Evolutionary conservation across 2,797 vertebrate genomes (phyloP).

Genomic region (Cossypha heuglini): DNA sequence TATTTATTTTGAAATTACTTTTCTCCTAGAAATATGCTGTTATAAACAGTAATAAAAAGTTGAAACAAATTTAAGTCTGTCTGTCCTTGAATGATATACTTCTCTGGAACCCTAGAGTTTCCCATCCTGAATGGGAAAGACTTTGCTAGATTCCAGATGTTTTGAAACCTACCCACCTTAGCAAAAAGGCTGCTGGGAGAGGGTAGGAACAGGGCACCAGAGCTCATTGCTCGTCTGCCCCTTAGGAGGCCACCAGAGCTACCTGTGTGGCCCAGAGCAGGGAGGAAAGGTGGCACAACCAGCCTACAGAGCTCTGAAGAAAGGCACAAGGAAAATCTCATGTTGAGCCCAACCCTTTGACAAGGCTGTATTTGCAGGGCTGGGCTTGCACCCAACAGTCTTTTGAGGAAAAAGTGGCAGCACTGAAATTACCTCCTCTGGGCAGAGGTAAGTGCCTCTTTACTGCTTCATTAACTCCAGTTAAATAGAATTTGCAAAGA

Average conservation of each 20-base stretch:
- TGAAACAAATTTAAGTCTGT: background rate
- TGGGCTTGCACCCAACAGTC: background rate
- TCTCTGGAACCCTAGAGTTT: background rate
- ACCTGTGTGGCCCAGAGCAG: background rate
- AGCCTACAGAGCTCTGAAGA: background rate
- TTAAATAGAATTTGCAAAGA: conserved; percentile 35
- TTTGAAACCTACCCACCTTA: background rate
- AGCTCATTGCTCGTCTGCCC: too few species aligned
- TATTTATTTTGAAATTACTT: conserved; percentile 16
- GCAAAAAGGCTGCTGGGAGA: background rate
- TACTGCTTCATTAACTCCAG: background rate
- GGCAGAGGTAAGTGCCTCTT: background rate
- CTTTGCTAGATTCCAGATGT: background rate
- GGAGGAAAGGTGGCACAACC: background rate
- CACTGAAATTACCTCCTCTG: background rate
- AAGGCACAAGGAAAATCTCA: background rate
- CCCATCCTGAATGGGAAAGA: background rate
- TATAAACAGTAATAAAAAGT: conserved; percentile 26
- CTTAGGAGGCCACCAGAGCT: background rate
- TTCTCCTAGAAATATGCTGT: background rate
- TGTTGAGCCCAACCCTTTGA: background rate
- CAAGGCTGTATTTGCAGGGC: background rate
- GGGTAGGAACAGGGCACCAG: background rate
- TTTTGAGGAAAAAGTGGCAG: background rate
- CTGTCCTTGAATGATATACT: background rate